phyloP scores from a whole-genome alignment of 2,888 invertebrate genomes.

The Acanthosepion pharaonis region DNA sequence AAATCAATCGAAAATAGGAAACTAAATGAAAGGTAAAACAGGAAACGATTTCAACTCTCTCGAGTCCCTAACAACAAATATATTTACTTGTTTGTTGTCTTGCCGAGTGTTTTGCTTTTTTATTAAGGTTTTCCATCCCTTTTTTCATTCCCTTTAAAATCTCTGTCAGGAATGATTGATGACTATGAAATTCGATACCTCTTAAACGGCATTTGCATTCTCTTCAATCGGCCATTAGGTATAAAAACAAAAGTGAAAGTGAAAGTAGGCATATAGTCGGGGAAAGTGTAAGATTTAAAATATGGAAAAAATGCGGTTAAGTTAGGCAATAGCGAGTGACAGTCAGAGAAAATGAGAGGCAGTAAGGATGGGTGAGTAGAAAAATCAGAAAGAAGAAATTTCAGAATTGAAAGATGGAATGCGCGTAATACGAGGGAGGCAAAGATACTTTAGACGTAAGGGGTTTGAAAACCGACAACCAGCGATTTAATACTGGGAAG shows the following conservation, averaged over 20 bases:
- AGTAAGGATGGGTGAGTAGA: too few species aligned
- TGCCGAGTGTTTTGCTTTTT: not conserved
- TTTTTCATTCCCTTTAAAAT: constrained; percentile 21
- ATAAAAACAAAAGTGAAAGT: not conserved
- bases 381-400: too few species aligned
- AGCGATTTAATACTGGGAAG: too few species aligned
- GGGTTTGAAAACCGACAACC: too few species aligned
- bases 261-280: not conserved
- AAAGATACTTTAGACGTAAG: too few species aligned
- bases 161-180: constrained; percentile 1
- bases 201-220: constrained; percentile 22
- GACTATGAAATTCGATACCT: constrained; percentile 33
- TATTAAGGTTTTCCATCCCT: not conserved
- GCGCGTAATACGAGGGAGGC: too few species aligned
- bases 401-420: too few species aligned
- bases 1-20: too few species aligned
- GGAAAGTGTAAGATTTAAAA: not conserved
- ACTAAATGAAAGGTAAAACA: not conserved
- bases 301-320: not conserved
- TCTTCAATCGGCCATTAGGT: not conserved
- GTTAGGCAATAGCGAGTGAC: not conserved
- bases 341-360: too few species aligned
- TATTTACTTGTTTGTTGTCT: not conserved
- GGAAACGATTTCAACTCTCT: not conserved
- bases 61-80: not conserved